phyloP scores from a whole-genome alignment of 2,113 vertebrate genomes.

The Hypanus sabinus region DNA sequence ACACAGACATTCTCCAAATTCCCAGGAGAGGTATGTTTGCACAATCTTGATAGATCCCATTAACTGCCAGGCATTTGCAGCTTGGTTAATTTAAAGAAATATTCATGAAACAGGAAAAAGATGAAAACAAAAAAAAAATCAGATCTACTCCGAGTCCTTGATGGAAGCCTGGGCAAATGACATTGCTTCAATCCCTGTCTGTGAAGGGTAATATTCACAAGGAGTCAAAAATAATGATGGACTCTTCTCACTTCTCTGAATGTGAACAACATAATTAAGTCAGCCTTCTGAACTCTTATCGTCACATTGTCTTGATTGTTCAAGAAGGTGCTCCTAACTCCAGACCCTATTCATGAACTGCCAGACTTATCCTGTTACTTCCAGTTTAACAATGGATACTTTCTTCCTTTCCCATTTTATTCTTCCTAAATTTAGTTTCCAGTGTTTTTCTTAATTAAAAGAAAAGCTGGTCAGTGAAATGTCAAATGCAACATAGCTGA shows the following conservation, averaged over 20 bases:
- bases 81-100: not conserved
- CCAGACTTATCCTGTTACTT: no score
- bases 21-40: not conserved
- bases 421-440: not conserved
- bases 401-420: not conserved
- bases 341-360: not conserved
- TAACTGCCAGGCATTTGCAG: not conserved
- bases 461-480: no score
- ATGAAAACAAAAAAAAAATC: not conserved
- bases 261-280: not conserved
- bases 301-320: not conserved
- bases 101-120: not conserved
- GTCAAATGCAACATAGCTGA: no score
- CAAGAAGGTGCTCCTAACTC: not conserved
- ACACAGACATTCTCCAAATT: not conserved
- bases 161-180: not conserved
- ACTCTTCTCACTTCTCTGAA: not conserved
- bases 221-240: not conserved
- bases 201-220: not conserved
- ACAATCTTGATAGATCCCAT: constrained; percentile 19
- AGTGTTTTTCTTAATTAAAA: no score
- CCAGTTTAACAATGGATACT: not conserved
- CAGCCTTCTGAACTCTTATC: not conserved
- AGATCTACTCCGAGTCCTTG: not conserved
- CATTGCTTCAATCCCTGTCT: not conserved